Conservation (phyloP, 2,888 invertebrate species). For the Habroteleia sp. region DNA sequence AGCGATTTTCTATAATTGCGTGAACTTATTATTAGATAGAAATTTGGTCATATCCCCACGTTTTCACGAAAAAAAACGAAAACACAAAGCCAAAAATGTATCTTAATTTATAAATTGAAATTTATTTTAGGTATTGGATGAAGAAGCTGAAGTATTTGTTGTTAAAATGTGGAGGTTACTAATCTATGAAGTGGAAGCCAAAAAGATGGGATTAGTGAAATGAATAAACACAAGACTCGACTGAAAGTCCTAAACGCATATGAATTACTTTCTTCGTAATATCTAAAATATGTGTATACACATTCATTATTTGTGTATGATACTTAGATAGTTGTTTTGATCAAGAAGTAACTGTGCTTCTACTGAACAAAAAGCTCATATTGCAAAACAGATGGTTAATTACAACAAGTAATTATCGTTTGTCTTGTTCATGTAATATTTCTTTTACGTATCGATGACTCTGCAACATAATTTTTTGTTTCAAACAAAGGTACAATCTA, state of each 20-base stretch:
- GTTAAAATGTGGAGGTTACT: slow-evolving; percentile 99
- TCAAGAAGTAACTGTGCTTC: slow-evolving; percentile 35
- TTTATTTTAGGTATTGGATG: slow-evolving; percentile 93
- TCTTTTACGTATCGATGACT: slow-evolving; percentile 54
- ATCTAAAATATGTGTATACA: slow-evolving; percentile 70
- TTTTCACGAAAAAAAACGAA: too few relatives aligned
- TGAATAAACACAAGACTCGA: slow-evolving; percentile 77
- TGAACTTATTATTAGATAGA: too few relatives aligned
- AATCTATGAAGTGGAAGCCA: slow-evolving; percentile 99
- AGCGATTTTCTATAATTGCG: too few relatives aligned
- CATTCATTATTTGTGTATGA: slow-evolving; percentile 63
- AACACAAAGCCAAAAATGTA: too few relatives aligned
- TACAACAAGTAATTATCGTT: slow-evolving; percentile 72
- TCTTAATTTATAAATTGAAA: too few relatives aligned
- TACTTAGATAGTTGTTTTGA: slow-evolving; percentile 60
- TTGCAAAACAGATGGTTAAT: slow-evolving; percentile 70
- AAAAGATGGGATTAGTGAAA: slow-evolving; percentile 94
- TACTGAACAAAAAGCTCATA: slow-evolving; percentile 66
- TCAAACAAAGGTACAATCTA: slow-evolving; percentile 46
- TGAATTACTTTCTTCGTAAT: slow-evolving; percentile 73
- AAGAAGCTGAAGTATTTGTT: slow-evolving; percentile 99
- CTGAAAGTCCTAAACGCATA: slow-evolving; percentile 72
- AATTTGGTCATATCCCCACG: too few relatives aligned
- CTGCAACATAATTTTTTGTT: slow-evolving; percentile 36
- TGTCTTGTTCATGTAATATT: slow-evolving; percentile 66